These are phyloP conservation scores for Drosophila takahashii DNA, from an alignment of 1,140 invertebrate species.

Conservation along the genomic window DNA sequence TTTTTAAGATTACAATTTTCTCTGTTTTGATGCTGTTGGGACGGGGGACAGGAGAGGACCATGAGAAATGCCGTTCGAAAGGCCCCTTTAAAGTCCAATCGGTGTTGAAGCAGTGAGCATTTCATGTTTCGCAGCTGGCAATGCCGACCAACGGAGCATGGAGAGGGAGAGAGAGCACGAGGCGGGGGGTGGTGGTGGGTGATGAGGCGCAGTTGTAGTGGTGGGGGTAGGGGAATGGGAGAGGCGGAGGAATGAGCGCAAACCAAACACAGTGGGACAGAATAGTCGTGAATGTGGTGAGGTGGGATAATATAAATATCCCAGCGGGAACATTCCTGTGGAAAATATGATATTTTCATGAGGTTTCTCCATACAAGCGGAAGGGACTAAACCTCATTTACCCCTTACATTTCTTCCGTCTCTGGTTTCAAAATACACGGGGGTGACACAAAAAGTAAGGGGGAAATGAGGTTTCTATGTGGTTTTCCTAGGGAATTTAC, in stretches of 20 bases:
- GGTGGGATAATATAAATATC: too few relatives aligned
- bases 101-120: constrained; percentile 63
- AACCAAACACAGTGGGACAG: constrained; percentile 32
- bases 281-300: not conserved
- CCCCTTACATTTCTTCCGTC: too few relatives aligned
- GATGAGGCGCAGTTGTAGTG: not conserved
- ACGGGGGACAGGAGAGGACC: not conserved
- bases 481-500: too few relatives aligned
- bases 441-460: too few relatives aligned
- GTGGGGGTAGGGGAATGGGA: not conserved
- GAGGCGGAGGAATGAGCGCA: constrained; percentile 15
- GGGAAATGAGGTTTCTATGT: too few relatives aligned
- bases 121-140: constrained; percentile 49
- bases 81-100: constrained; percentile 69
- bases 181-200: constrained; percentile 11
- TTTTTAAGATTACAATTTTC: constrained; percentile 74
- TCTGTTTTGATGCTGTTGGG: constrained; percentile 69
- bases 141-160: constrained; percentile 21
- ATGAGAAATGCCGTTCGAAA: constrained; percentile 39
- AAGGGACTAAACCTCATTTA: too few relatives aligned
- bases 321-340: too few relatives aligned
- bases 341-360: too few relatives aligned
- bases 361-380: too few relatives aligned
- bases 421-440: too few relatives aligned
- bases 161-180: constrained; percentile 8